Evolutionary conservation across 1,140 invertebrate genomes (phyloP).

Genomic region (Drosophila nannoptera): DNA sequence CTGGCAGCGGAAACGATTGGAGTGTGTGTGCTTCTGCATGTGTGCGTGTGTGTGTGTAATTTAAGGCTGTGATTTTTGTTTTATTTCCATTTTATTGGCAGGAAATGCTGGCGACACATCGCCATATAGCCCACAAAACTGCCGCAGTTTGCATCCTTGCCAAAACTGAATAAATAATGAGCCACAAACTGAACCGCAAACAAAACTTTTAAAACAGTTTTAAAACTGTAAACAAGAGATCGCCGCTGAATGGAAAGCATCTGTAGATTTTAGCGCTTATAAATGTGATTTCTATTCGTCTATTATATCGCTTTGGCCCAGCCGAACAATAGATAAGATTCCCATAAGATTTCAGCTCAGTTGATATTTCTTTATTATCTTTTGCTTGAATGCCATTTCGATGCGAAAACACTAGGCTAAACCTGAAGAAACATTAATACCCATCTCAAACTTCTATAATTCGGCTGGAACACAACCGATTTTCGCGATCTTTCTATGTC

Average conservation of each 20-base stretch:
- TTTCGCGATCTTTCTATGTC: no score
- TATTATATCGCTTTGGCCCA: conserved; percentile 3
- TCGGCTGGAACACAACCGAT: no score
- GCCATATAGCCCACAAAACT: conserved; percentile 31
- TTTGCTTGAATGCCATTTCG: no score
- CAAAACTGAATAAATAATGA: conserved; percentile 33
- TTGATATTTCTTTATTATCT: no score
- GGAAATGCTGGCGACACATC: conserved; percentile 51
- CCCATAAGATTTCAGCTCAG: neutral
- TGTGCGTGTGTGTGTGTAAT: conserved; percentile 3
- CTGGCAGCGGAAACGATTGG: conserved; percentile 54
- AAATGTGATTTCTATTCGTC: conserved; percentile 11
- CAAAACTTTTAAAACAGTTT: conserved; percentile 16
- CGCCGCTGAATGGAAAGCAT: conserved; percentile 1
- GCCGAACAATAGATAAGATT: neutral
- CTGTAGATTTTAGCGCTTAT: neutral
- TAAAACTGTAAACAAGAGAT: conserved; percentile 10
- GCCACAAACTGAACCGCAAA: conserved; percentile 1
- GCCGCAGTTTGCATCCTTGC: conserved; percentile 52
- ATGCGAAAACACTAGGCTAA: no score
- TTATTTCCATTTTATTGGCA: conserved; percentile 53
- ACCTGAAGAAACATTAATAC: no score
- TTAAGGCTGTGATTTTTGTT: conserved; percentile 17
- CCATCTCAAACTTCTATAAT: no score
- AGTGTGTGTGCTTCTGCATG: neutral